Conservation (phyloP, 2,113 vertebrate species). For the Fulica atra region DNA sequence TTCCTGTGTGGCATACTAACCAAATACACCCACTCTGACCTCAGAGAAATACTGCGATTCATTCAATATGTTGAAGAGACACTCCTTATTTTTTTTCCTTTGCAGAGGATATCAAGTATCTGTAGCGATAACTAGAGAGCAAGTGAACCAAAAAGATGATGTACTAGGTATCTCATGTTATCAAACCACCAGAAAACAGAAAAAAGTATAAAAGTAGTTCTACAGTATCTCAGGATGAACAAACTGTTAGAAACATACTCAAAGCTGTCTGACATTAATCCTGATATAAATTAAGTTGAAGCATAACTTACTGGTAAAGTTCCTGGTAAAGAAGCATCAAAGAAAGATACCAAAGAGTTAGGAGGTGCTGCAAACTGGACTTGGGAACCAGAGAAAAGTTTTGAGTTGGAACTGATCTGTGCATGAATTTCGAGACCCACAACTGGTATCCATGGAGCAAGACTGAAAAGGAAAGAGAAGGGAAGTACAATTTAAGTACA, state of each 20-base stretch:
- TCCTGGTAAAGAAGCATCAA: conserved; percentile 95
- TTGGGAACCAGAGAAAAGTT: conserved; percentile 91
- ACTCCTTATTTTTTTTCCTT: neutral
- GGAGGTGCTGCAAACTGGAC: conserved; percentile 91
- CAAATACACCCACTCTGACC: conserved; percentile 10
- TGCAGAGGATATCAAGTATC: neutral
- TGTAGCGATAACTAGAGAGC: neutral
- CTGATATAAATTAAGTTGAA: neutral
- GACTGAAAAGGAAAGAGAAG: conserved; percentile 69
- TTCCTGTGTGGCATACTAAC: neutral
- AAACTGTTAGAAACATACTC: neutral
- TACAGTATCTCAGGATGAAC: neutral
- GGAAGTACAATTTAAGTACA: neutral
- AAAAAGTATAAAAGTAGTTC: neutral
- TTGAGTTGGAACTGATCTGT: conserved; percentile 92
- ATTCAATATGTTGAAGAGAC: neutral
- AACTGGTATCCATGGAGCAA: conserved; percentile 82
- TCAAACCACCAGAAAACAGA: neutral
- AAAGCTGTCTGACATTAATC: neutral
- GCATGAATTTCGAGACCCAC: conserved; percentile 96
- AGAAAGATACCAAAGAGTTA: conserved; percentile 94
- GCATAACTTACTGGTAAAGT: conserved; percentile 90
- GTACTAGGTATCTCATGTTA: neutral
- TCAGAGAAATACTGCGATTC: neutral
- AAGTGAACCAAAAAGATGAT: neutral